Percentiles rank a stretch among this genome's conserved stretches.
Conservation (phyloP, 2,113 vertebrate genomes). For the Amblyopsis rosae region DNA sequence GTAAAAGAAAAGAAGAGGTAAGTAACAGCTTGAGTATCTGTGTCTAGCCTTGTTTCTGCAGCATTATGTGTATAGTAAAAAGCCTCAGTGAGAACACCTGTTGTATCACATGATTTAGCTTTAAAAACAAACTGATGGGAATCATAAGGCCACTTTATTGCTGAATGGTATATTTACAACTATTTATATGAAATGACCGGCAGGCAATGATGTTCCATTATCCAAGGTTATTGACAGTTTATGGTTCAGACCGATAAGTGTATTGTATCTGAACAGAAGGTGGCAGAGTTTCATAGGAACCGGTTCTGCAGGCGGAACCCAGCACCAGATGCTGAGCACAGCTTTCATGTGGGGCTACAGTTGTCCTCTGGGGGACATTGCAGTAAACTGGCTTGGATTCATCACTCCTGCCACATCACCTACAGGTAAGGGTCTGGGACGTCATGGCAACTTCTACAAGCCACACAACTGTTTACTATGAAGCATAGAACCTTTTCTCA, state of each 20-base stretch:
- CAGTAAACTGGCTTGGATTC: constrained; percentile 95
- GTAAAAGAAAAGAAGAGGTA: constrained; percentile 96
- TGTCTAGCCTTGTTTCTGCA: too few species aligned
- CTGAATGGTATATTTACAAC: too few species aligned
- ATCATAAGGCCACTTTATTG: too few species aligned
- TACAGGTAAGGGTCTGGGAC: constrained; percentile 81
- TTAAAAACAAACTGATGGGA: too few species aligned
- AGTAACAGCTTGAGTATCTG: constrained; percentile 24
- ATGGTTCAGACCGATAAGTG: neutral
- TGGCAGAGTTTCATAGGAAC: constrained; percentile 87
- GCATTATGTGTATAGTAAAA: too few species aligned
- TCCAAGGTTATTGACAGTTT: neutral
- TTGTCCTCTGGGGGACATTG: constrained; percentile 90
- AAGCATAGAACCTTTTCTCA: neutral
- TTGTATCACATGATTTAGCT: too few species aligned
- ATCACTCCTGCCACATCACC: constrained; percentile 95
- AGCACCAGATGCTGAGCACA: constrained; percentile 88
- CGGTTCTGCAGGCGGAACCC: constrained; percentile 89
- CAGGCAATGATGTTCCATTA: neutral
- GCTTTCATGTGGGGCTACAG: constrained; percentile 92
- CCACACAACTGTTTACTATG: too few species aligned
- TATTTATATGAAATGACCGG: neutral
- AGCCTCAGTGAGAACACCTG: too few species aligned
- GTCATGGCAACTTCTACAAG: neutral
- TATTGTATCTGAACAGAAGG: constrained; percentile 77